Base-by-base conservation (phyloP, 2,888 invertebrate genomes). In the Laspeyria flexula region DNA sequence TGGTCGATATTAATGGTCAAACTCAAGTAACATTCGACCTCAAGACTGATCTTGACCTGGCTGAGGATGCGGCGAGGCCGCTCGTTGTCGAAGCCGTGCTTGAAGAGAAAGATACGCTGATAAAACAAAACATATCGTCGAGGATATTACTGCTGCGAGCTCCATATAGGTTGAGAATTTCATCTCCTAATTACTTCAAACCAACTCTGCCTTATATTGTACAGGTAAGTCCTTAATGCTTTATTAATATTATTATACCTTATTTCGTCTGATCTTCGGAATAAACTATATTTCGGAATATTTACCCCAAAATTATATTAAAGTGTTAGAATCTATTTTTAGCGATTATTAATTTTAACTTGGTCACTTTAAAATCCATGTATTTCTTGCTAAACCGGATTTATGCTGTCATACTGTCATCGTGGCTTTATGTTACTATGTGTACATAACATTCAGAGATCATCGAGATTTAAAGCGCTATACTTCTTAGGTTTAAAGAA, bases 51-150 rank as follows among this genome's bases (percentile, higher is more conserved):
- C 88, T 96, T 51, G 96, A 96, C 74, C 88, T 98, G 46, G 95
- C 94, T 27, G 92, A 90, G 62, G 96, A 96, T 72, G 97, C 97
- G 44, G 96, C 96, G 71, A 93, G 97, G 65, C 95, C 96, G 16
- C 95, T 99, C 37, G 94, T 97, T 25, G 94, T 99, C 39, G 96
- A 97, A 77, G 98, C 97, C 0, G 95, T 96, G 4, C 95, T 99
- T 1, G 98, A 98, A 82, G 99, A 99, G 90, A 95, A 95, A 46
- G 93, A 97, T 63, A 99, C 99, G 1, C 94, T 96, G 11, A 94
- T 97, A 42, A 94, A 96, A 66, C 96, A 98, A 78, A 97, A 97
- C 78, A 95, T 95, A 11, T 94, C 96, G 0, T 93, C 95, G 1
- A 81, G 88, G 51, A 87, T 91, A 61, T 93, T 96, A 55, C 92